Conservation (phyloP, 2,113 vertebrate species). For the Strix uralensis region DNA sequence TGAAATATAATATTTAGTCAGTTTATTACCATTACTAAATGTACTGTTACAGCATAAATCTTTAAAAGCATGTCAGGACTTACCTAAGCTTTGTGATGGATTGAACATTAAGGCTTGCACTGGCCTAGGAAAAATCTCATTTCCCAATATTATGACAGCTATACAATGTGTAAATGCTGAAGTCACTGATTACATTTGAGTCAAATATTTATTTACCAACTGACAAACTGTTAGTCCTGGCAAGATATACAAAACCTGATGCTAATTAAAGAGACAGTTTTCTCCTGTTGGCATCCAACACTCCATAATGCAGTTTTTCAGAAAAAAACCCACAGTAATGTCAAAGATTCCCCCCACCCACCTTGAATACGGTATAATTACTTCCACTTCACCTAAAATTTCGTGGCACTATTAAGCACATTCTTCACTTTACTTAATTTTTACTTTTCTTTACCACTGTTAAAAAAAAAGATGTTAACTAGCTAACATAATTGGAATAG, state of each 20-base stretch:
- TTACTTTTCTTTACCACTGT: not conserved
- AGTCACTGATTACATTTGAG: constrained; percentile 40
- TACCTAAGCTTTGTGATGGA: constrained; percentile 42
- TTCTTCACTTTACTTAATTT: not conserved
- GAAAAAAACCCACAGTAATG: not conserved
- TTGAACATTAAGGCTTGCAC: constrained; percentile 17
- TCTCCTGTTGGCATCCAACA: not conserved
- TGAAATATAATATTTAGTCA: constrained; percentile 25
- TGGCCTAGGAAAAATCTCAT: constrained; percentile 31
- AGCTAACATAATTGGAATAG: not conserved
- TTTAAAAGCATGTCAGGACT: not conserved
- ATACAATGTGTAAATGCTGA: constrained; percentile 23
- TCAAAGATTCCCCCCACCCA: not conserved
- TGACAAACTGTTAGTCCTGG: constrained; percentile 23
- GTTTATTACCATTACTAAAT: constrained; percentile 41
- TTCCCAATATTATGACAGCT: constrained; percentile 38
- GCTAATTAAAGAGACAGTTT: constrained; percentile 20
- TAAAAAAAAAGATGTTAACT: not conserved
- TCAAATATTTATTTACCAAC: constrained; percentile 51
- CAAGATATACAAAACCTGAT: not conserved
- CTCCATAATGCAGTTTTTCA: not conserved
- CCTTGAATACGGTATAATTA: not conserved
- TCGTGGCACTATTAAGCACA: not conserved
- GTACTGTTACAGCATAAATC: constrained; percentile 37
- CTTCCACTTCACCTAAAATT: not conserved